A percentile compares a stretch with the other conserved stretches of the same genome.
phyloP scores from a whole-genome alignment of 1,140 invertebrate species.

The Heterodera schachtii region DNA sequence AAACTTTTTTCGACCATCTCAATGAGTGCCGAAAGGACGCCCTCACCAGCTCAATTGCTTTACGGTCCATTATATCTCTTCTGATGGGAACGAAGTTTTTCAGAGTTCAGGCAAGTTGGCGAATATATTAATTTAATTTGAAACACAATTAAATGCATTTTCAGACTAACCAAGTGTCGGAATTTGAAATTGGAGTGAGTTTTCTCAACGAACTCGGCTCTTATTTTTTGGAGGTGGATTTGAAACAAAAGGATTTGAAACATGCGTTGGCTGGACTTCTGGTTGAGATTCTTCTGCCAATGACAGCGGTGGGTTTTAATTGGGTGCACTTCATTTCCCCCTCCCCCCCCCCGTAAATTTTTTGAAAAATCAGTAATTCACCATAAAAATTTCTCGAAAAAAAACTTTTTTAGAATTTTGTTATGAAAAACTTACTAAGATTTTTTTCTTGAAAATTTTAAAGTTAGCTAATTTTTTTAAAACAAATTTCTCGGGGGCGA shows the following conservation, averaged over 20 bases:
- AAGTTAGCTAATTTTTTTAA: too few relatives aligned
- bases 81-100: conserved; percentile 99
- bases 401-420: too few relatives aligned
- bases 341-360: too few relatives aligned
- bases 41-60: conserved; percentile 79
- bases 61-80: conserved; percentile 92
- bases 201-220: conserved; percentile 97
- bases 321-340: too few relatives aligned
- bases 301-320: conserved; percentile 78
- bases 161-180: conserved; percentile 97
- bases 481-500: too few relatives aligned
- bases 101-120: conserved; percentile 76
- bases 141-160: conserved; percentile 53
- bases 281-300: conserved; percentile 96
- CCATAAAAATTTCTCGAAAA: too few relatives aligned
- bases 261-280: conserved; percentile 95
- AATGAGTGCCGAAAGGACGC: conserved; percentile 85
- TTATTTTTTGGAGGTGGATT: conserved; percentile 88
- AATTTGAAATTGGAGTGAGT: conserved; percentile 97
- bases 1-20: conserved; percentile 87
- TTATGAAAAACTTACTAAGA: too few relatives aligned
- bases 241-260: conserved; percentile 95
- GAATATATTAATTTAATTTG: too few relatives aligned
- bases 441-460: too few relatives aligned
- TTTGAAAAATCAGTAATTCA: too few relatives aligned